phyloP scores from a whole-genome alignment of 2,113 vertebrate genomes.

The Tragelaphus buxtoni region DNA sequence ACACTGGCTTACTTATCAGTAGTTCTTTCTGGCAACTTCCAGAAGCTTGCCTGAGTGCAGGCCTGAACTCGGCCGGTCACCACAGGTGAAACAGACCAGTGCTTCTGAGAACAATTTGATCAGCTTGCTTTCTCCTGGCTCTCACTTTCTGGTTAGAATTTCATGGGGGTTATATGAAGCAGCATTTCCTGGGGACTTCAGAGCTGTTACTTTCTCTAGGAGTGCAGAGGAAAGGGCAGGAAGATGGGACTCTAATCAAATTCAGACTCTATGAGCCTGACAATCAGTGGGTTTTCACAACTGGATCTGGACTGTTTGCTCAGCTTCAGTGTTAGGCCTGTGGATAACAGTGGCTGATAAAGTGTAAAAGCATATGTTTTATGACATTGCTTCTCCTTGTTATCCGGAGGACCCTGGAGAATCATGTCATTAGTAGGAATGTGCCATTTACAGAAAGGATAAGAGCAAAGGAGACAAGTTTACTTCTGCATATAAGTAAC shows the following conservation, averaged over 20 bases:
- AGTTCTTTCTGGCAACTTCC: conserved; percentile 30
- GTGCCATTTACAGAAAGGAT: conserved; percentile 51
- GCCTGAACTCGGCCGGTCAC: conserved; percentile 49
- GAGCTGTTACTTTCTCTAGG: conserved; percentile 6
- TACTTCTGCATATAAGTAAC: conserved; percentile 63
- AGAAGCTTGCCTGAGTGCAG: background rate
- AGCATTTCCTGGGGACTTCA: conserved; percentile 30
- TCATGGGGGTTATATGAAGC: conserved; percentile 57
- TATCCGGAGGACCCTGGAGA: conserved; percentile 53
- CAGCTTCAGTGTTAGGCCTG: conserved; percentile 11
- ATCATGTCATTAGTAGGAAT: conserved; percentile 70
- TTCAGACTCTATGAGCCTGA: background rate
- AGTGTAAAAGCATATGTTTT: conserved; percentile 58
- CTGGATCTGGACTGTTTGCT: conserved; percentile 50
- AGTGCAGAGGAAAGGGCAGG: conserved; percentile 40
- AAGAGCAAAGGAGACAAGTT: conserved; percentile 44
- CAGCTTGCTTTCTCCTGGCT: conserved; percentile 66
- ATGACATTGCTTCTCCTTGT: conserved; percentile 39
- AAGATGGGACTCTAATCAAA: conserved; percentile 53
- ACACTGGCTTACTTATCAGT: conserved; percentile 28
- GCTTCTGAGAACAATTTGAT: conserved; percentile 56
- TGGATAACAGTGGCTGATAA: conserved; percentile 65
- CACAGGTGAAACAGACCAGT: conserved; percentile 44
- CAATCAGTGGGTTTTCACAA: background rate
- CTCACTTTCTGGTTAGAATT: conserved; percentile 65